Evolutionary conservation across 2,113 vertebrate genomes (phyloP).

Genomic region (Pelecanus crispus): DNA sequence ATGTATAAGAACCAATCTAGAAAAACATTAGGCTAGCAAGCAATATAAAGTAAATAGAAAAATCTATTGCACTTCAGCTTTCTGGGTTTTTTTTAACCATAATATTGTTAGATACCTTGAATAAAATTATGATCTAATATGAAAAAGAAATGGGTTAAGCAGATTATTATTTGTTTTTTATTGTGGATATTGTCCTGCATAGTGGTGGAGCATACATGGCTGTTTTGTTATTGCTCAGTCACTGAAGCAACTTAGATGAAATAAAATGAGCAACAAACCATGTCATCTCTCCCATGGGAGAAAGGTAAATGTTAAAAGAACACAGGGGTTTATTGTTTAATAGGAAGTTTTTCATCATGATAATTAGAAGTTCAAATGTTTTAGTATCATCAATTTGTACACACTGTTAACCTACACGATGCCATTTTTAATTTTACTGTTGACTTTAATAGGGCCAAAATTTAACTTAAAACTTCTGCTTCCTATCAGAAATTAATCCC

Average conservation of each 20-base stretch:
- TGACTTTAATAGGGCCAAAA: constrained; percentile 19
- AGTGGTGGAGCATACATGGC: background rate
- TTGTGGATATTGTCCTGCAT: background rate
- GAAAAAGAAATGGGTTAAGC: background rate
- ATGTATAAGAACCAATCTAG: background rate
- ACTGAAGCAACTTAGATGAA: constrained; percentile 34
- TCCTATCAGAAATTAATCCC: constrained; percentile 1
- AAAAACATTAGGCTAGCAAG: background rate
- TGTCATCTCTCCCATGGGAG: constrained; percentile 48
- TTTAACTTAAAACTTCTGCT: background rate
- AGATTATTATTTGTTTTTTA: background rate
- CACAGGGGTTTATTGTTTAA: constrained; percentile 53
- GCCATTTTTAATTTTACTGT: too few species aligned
- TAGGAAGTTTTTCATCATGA: constrained; percentile 50
- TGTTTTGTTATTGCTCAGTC: constrained; percentile 40
- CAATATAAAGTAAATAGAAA: background rate
- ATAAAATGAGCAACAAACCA: constrained; percentile 58
- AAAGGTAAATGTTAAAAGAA: constrained; percentile 57
- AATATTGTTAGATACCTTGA: background rate
- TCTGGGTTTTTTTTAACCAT: background rate
- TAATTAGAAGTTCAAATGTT: constrained; percentile 55
- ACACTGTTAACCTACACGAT: background rate
- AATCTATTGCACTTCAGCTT: background rate
- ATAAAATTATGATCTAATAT: background rate
- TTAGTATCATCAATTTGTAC: constrained; percentile 47